phyloP scores from a whole-genome alignment of 1,140 invertebrate genomes.

The Drosophila kurseongensis region DNA sequence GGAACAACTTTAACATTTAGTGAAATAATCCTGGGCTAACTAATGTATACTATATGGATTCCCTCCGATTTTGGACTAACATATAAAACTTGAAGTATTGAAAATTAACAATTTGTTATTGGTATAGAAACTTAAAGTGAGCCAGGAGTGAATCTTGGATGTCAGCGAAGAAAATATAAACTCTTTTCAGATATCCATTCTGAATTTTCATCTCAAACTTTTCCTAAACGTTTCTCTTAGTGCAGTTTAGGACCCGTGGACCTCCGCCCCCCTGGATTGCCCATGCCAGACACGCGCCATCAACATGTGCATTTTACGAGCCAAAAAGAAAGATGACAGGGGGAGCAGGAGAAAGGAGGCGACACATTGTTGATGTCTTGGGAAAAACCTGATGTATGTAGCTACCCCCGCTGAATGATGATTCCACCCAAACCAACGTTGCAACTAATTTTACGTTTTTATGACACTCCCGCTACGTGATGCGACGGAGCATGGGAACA shows the following conservation, averaged over 20 bases:
- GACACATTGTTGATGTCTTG: conserved; percentile 63
- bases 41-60: too few species aligned
- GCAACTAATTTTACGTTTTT: conserved; percentile 79
- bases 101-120: too few species aligned
- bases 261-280: conserved; percentile 29
- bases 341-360: conserved; percentile 8
- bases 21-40: background rate
- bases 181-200: too few species aligned
- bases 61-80: too few species aligned
- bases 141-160: too few species aligned
- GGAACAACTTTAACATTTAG: background rate
- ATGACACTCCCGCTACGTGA: conserved; percentile 75
- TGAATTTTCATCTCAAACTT: background rate
- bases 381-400: conserved; percentile 49
- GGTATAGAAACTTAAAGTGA: too few species aligned
- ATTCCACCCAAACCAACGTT: conserved; percentile 40
- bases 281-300: conserved; percentile 75
- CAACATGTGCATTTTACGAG: conserved; percentile 82
- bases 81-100: too few species aligned
- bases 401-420: conserved; percentile 30
- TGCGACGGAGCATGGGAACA: conserved; percentile 56
- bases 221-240: conserved; percentile 2
- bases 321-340: conserved; percentile 52
- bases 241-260: conserved; percentile 8
- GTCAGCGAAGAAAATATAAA: too few species aligned